A percentile compares a stretch with the other conserved stretches of the same genome.
phyloP scores from a whole-genome alignment of 2,113 vertebrate species.

The Tragelaphus scriptus region DNA sequence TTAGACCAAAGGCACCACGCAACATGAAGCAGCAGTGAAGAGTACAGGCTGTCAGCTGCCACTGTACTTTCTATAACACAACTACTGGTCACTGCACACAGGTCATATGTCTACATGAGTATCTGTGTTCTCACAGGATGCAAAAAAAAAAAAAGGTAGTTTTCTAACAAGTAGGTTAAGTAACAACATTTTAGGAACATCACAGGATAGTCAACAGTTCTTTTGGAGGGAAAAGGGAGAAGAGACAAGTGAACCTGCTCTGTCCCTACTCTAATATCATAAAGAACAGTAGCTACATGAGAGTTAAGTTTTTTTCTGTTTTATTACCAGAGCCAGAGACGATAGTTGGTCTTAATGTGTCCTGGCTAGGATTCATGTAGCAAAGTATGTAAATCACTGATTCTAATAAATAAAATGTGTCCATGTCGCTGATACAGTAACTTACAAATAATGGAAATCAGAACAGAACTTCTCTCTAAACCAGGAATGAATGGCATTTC shows the following conservation, averaged over 20 bases:
- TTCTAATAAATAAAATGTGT: conserved; percentile 12
- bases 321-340: neutral
- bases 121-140: neutral
- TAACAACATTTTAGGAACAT: neutral
- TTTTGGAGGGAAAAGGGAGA: neutral
- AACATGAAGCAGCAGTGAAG: neutral
- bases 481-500: neutral
- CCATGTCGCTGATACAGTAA: neutral
- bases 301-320: neutral
- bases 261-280: neutral
- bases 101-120: neutral
- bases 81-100: neutral
- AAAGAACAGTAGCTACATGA: neutral
- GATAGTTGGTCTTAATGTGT: neutral
- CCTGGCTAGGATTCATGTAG: neutral
- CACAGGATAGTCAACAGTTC: neutral
- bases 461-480: neutral
- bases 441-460: neutral
- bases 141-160: neutral
- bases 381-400: neutral
- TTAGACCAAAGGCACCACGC: neutral
- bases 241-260: neutral
- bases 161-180: neutral
- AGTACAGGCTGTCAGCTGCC: neutral
- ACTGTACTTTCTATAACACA: neutral